A percentile compares a stretch with the other conserved stretches of the same genome.
Conservation (phyloP, 2,888 invertebrate species). For the Caenorhabditis doughertyi region DNA sequence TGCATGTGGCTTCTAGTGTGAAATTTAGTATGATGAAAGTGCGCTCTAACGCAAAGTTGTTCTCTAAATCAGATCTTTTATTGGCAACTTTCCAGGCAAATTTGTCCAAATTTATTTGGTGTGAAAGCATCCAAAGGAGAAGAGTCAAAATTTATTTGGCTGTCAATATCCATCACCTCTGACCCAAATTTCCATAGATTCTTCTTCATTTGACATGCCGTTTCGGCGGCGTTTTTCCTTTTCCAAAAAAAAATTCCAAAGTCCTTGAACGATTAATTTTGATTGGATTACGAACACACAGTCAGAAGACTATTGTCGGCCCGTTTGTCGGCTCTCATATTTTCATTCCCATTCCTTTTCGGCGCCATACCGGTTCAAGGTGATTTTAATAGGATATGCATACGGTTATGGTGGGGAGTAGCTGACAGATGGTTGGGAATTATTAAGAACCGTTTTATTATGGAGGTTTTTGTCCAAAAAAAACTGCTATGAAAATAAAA, state of each 20-base stretch:
- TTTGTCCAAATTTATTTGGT: no score
- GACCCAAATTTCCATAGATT: slow-evolving; percentile 8
- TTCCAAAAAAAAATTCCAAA: slow-evolving; percentile 10
- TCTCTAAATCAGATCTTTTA: no score
- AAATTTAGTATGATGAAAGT: no score
- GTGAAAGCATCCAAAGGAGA: no score
- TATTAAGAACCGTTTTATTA: not conserved
- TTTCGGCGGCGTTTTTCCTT: not conserved
- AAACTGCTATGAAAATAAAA: no score
- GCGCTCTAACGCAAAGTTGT: no score
- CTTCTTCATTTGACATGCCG: not conserved
- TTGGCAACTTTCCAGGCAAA: no score
- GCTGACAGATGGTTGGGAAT: slow-evolving; percentile 37
- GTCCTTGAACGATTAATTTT: slow-evolving; percentile 61
- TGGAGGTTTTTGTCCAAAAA: no score
- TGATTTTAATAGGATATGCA: slow-evolving; percentile 8
- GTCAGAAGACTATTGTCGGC: slow-evolving; percentile 46
- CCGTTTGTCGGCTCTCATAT: slow-evolving; percentile 55
- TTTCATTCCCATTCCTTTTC: slow-evolving; percentile 12
- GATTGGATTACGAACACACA: slow-evolving; percentile 59
- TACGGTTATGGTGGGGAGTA: not conserved
- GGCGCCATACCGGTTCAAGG: slow-evolving; percentile 60
- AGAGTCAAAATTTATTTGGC: no score
- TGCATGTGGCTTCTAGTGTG: no score
- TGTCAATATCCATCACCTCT: slow-evolving; percentile 21